Evolutionary conservation across 1,140 invertebrate species (phyloP).

Genomic region (Vanessa tameamea): DNA sequence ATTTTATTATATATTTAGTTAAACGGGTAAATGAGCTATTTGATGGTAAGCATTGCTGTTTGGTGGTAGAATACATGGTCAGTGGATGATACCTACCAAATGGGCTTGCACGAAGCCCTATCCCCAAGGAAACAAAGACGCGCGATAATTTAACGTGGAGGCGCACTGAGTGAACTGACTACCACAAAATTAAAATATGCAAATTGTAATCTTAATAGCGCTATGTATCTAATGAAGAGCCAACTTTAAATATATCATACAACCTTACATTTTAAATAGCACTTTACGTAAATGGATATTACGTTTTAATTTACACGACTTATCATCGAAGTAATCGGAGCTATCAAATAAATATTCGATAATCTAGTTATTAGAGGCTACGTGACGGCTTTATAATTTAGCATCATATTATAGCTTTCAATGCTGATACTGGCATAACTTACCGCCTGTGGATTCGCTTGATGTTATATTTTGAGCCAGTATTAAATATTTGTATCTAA

Average conservation of each 20-base stretch:
- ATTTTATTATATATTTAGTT: no score
- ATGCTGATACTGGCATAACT: neutral
- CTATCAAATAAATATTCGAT: neutral
- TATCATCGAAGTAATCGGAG: neutral
- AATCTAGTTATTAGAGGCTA: neutral
- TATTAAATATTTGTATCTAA: no score
- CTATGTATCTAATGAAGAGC: neutral
- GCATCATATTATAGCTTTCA: neutral
- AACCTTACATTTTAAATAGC: conserved; percentile 12
- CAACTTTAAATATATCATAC: neutral
- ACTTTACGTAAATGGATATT: neutral
- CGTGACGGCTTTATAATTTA: conserved; percentile 3
- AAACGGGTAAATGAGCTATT: no score
- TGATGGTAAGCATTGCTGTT: no score
- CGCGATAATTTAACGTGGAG: no score
- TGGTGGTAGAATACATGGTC: no score
- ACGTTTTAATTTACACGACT: conserved; percentile 13
- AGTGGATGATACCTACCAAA: no score
- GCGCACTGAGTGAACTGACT: no score
- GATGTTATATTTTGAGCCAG: no score
- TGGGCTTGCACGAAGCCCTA: no score
- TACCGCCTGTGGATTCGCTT: neutral
- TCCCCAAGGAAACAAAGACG: no score
- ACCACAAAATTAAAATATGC: neutral
- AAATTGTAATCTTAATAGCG: neutral